Evolutionary conservation across 2,888 invertebrate genomes (phyloP).

Genomic region (Drosophila antonietae): DNA sequence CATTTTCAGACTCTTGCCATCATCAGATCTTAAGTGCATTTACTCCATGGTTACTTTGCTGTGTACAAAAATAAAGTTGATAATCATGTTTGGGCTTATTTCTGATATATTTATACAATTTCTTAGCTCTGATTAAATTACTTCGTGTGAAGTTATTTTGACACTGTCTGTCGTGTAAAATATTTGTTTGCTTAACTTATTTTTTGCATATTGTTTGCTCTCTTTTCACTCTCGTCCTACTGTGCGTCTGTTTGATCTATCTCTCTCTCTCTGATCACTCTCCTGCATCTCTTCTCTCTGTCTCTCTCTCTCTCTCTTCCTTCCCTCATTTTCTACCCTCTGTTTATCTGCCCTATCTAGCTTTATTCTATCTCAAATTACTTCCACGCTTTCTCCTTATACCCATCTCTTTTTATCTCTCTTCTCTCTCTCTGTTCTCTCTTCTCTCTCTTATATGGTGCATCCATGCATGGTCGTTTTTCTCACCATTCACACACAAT

Average conservation of each 20-base stretch:
- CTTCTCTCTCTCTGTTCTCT: neutral
- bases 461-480: neutral
- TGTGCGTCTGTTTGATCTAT: too few species aligned
- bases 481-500: neutral
- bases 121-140: neutral
- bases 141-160: neutral
- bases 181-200: neutral
- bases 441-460: too few species aligned
- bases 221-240: too few species aligned
- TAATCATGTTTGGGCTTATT: neutral
- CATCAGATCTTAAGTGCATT: neutral
- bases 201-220: neutral
- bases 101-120: neutral
- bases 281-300: neutral
- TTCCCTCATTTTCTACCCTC: neutral
- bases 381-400: neutral
- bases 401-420: neutral
- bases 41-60: neutral
- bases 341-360: neutral
- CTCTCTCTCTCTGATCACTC: neutral
- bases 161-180: neutral
- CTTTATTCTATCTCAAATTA: neutral
- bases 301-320: neutral
- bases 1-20: neutral
- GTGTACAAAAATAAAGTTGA: neutral